Evolutionary conservation across 2,113 vertebrate genomes (phyloP), one percentile per base, ranked within the genome.

Genomic region (Nyctibius bracteatus): DNA sequence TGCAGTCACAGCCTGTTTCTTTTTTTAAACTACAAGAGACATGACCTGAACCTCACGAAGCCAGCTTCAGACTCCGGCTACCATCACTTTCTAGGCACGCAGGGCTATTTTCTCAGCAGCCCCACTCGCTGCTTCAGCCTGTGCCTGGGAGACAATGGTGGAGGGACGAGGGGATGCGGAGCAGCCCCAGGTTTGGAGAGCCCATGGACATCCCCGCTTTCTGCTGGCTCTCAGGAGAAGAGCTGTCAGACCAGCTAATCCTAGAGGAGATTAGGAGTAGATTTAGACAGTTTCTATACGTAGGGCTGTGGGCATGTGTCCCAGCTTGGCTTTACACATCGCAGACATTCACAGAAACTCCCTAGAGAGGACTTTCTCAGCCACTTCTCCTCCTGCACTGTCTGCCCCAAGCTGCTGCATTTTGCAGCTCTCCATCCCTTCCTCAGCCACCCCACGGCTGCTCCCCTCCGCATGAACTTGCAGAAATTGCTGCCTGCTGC

Each of bases 141-240:
- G 4, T 8, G 24, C 46, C 68, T 13, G 6, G 62, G 39, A 66
- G 51, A 58, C 43, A 57, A 16, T 4, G 9, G 24, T 44, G 49
- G 63, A 30, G 28, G 19, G 25, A n/a, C 5, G 1, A 24, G 55
- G n/a, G 58, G 18, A 66, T 0, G 0, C 1, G 6, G 70, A 78
- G 52, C 73, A 83, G 19, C 30, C 77, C 43, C 72, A 30, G 58
- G 33, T 77, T 88, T 28, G 73, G 81, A 59, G 86, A 74, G 9
- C 46, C 49, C 52, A 24, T 1, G 7, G 62, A 61, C 33, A 43
- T 35, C 12, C 27, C 16, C 19, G 0, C 51, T 49, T 83, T 77
- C 67, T 77, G 58, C 39, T 73, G 54, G 12, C 37, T 72, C 39
- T 61, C 5, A 2, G 62, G 46, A 83, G 55, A 57, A 35, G n/a